These are phyloP conservation scores for Colossoma macropomum DNA, from an alignment of 2,113 vertebrate species.

Conservation along the genomic window DNA sequence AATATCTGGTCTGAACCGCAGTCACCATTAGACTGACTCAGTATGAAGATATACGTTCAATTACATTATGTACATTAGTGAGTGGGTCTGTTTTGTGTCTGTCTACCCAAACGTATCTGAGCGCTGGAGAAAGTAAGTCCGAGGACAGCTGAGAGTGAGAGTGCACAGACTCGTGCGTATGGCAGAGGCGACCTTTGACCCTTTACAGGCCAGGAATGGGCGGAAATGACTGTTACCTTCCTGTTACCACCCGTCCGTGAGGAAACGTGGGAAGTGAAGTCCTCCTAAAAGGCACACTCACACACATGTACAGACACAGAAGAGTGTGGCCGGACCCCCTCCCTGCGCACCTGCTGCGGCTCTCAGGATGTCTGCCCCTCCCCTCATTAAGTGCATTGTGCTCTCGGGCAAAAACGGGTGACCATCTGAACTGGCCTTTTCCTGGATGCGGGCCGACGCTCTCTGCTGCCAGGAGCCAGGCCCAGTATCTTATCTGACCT, in stretches of 20 bases:
- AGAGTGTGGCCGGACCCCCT: background rate
- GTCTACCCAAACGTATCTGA: background rate
- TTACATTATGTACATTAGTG: background rate
- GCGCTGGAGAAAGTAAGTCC: conserved; percentile 49
- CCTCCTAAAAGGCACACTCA: conserved; percentile 43
- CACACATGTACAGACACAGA: conserved; percentile 27
- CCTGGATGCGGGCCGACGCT: conserved; percentile 1
- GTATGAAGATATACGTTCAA: background rate
- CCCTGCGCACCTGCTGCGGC: conserved; percentile 64
- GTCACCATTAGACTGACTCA: too few relatives aligned
- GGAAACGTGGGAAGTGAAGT: conserved; percentile 73
- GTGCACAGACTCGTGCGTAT: conserved; percentile 57
- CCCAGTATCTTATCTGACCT: conserved; percentile 6
- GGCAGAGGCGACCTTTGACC: conserved; percentile 66
- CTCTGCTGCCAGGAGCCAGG: background rate
- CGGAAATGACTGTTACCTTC: conserved; percentile 72
- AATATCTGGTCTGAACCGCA: too few relatives aligned
- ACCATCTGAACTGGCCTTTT: conserved; percentile 24
- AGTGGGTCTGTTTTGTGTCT: background rate
- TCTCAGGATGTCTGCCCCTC: conserved; percentile 59
- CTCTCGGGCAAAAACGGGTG: conserved; percentile 25
- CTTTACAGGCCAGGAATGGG: conserved; percentile 49
- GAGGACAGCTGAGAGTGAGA: conserved; percentile 48
- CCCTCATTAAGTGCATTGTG: conserved; percentile 46
- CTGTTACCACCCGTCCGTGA: conserved; percentile 66